Conservation (phyloP, 2,888 invertebrate genomes). For the Tinea semifulvella region DNA sequence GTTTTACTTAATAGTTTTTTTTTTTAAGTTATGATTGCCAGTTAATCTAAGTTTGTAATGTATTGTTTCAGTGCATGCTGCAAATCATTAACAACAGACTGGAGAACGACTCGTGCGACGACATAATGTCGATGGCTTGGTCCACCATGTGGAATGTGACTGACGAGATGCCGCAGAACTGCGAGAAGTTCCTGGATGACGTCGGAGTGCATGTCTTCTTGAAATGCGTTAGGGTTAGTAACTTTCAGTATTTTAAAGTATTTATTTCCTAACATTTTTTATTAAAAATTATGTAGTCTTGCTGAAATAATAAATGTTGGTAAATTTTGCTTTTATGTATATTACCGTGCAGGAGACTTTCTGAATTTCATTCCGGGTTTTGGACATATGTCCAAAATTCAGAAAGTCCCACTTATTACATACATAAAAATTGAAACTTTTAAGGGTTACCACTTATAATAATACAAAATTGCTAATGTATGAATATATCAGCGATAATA, state of each 20-base stretch:
- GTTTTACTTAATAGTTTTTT: too few relatives aligned
- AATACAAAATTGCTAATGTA: too few relatives aligned
- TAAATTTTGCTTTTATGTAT: not conserved
- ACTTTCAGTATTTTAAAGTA: not conserved
- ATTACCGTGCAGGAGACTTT: too few relatives aligned
- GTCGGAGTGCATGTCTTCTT: slow-evolving; percentile 92
- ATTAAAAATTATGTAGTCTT: not conserved
- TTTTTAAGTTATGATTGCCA: too few relatives aligned
- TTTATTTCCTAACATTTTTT: not conserved
- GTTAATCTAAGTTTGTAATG: too few relatives aligned
- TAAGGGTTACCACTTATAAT: too few relatives aligned
- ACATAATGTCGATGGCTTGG: slow-evolving; percentile 97
- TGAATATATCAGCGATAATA: too few relatives aligned
- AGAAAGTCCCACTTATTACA: too few relatives aligned
- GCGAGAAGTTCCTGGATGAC: slow-evolving; percentile 86
- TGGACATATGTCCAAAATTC: too few relatives aligned
- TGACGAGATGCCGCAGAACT: slow-evolving; percentile 96
- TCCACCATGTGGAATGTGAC: slow-evolving; percentile 99
- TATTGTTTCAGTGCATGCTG: slow-evolving; percentile 84
- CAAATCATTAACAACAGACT: slow-evolving; percentile 85
- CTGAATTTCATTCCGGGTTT: too few relatives aligned
- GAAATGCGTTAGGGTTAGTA: slow-evolving; percentile 81
- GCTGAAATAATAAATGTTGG: not conserved
- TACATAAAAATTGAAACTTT: too few relatives aligned
- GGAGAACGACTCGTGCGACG: slow-evolving; percentile 83